These are phyloP conservation scores for Grus americana DNA, from an alignment of 2,113 vertebrate genomes.

Conservation along the genomic window DNA sequence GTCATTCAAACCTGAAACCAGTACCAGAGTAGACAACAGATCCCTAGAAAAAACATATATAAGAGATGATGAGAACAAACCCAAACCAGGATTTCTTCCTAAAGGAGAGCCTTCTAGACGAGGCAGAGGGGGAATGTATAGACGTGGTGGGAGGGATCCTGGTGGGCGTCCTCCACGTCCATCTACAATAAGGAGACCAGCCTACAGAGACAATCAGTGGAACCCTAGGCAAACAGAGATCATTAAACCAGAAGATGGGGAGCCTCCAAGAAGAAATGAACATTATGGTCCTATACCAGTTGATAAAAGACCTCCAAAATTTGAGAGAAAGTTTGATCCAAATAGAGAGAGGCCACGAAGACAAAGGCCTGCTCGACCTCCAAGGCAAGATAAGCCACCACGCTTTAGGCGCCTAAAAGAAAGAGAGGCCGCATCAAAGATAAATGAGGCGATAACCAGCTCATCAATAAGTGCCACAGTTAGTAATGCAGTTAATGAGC, in stretches of 20 bases:
- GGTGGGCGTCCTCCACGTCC: slow-evolving; percentile 83
- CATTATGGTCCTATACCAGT: slow-evolving; percentile 69
- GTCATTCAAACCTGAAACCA: slow-evolving; percentile 77
- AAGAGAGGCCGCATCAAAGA: slow-evolving; percentile 84
- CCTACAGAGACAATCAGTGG: slow-evolving; percentile 90
- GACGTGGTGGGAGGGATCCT: slow-evolving; percentile 85
- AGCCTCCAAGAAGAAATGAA: slow-evolving; percentile 75
- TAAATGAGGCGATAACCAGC: slow-evolving; percentile 59
- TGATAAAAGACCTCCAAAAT: slow-evolving; percentile 85
- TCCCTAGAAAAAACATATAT: slow-evolving; percentile 71
- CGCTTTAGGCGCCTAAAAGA: slow-evolving; percentile 94
- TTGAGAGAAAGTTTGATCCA: slow-evolving; percentile 89
- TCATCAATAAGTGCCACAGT: slow-evolving; percentile 51
- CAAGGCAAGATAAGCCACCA: slow-evolving; percentile 95
- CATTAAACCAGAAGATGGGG: slow-evolving; percentile 75
- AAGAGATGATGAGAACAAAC: slow-evolving; percentile 85
- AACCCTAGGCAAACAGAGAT: slow-evolving; percentile 88
- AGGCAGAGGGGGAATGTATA: slow-evolving; percentile 90
- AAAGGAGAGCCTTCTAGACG: slow-evolving; percentile 93
- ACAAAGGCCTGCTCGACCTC: slow-evolving; percentile 91
- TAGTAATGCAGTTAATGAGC: slow-evolving; percentile 68
- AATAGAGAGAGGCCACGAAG: slow-evolving; percentile 89
- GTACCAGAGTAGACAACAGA: slow-evolving; percentile 70
- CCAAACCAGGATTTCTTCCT: slow-evolving; percentile 92
- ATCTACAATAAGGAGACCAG: slow-evolving; percentile 81